These are phyloP conservation scores for Myotis davidii DNA, from an alignment of 2,113 vertebrate species.

Conservation along the genomic window DNA sequence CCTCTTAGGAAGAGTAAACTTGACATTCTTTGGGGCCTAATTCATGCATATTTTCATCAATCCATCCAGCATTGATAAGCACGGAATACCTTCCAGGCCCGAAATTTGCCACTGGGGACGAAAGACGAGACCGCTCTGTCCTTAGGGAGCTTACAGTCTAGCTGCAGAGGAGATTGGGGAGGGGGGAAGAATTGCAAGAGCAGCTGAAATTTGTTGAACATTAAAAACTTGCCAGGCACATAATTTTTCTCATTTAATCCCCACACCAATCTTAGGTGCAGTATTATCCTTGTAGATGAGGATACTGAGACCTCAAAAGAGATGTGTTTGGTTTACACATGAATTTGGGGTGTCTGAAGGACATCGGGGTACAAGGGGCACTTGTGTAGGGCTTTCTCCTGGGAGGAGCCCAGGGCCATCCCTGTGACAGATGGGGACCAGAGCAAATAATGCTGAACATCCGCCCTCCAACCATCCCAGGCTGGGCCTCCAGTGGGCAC, in stretches of 20 bases:
- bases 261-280: background rate
- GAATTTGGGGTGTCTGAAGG: background rate
- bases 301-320: background rate
- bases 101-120: no score
- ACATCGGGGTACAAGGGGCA: fast-evolving
- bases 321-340: background rate
- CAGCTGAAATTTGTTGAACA: background rate
- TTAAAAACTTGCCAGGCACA: background rate
- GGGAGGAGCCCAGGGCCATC: background rate
- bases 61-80: background rate
- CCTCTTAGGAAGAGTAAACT: background rate
- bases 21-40: background rate
- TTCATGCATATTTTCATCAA: background rate
- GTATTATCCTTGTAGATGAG: background rate
- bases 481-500: background rate
- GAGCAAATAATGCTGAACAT: background rate
- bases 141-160: background rate
- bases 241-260: background rate
- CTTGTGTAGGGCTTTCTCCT: background rate
- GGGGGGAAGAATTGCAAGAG: background rate
- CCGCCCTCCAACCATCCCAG: background rate
- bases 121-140: background rate
- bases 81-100: background rate
- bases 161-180: background rate
- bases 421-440: no score